These are phyloP conservation scores for Oreochromis tanganicae DNA, from an alignment of 2,113 vertebrate genomes.

Conservation along the genomic window DNA sequence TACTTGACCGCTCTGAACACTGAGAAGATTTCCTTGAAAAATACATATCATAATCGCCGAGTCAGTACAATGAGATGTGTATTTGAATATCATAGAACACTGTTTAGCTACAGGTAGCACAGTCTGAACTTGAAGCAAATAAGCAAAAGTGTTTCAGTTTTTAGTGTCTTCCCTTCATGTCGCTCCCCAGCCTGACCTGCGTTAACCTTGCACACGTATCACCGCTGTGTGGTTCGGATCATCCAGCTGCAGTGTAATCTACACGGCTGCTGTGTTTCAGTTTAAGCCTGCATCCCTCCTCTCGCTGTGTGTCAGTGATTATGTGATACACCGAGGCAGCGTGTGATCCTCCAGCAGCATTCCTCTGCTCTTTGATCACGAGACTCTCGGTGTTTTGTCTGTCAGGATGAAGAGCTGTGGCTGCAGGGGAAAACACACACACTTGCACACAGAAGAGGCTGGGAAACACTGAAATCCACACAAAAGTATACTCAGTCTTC, in stretches of 20 bases:
- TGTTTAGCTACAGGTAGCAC: background rate
- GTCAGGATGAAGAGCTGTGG: constrained; percentile 34
- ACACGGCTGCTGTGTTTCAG: background rate
- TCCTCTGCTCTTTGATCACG: constrained; percentile 47
- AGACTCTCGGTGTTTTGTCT: constrained; percentile 26
- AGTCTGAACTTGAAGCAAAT: background rate
- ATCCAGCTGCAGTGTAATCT: background rate
- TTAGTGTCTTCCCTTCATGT: background rate
- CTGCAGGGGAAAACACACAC: background rate
- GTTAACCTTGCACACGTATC: background rate
- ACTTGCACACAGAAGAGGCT: background rate
- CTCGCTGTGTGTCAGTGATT: constrained; percentile 23
- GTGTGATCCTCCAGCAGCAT: constrained; percentile 16
- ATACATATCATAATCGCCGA: background rate
- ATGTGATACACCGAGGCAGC: constrained; percentile 18
- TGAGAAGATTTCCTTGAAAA: background rate
- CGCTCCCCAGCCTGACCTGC: background rate
- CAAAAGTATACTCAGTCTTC: background rate
- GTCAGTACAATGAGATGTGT: background rate
- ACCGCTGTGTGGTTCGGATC: background rate
- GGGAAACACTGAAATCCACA: background rate
- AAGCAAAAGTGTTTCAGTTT: background rate
- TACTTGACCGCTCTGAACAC: background rate
- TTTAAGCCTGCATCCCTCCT: background rate
- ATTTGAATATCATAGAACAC: background rate